Evolutionary conservation across 1,140 invertebrate genomes (phyloP).

Genomic region (Aphaenogaster floridana): DNA sequence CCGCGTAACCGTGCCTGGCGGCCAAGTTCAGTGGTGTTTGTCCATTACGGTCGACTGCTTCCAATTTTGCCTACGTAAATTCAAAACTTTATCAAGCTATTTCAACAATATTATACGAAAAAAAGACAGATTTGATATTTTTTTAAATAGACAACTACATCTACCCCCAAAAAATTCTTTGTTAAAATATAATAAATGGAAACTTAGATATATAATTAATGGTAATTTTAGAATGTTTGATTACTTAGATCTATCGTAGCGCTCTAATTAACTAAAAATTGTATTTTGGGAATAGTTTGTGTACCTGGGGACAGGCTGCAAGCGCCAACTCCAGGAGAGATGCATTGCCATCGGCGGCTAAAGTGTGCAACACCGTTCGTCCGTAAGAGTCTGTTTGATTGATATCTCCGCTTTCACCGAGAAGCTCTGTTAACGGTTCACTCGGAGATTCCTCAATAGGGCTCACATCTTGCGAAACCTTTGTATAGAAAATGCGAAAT

Average conservation of each 20-base stretch:
- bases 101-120: not conserved
- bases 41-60: slow-evolving; percentile 91
- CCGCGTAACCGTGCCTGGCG: slow-evolving; percentile 93
- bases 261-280: slow-evolving; percentile 9
- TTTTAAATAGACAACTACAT: not conserved
- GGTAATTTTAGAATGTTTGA: not conserved
- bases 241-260: not conserved
- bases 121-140: not conserved
- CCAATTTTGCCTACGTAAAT: slow-evolving; percentile 86
- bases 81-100: not conserved
- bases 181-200: not conserved
- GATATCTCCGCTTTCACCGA: slow-evolving; percentile 85
- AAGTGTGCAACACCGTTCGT: slow-evolving; percentile 91
- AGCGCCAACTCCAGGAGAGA: slow-evolving; percentile 89
- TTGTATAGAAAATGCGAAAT: slow-evolving; percentile 15
- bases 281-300: not conserved
- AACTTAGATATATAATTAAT: not conserved
- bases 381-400: slow-evolving; percentile 89
- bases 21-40: slow-evolving; percentile 95
- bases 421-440: slow-evolving; percentile 84
- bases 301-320: slow-evolving; percentile 87
- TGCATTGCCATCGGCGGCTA: slow-evolving; percentile 92
- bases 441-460: slow-evolving; percentile 84
- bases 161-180: not conserved
- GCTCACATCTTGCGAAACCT: slow-evolving; percentile 85